phyloP scores from a whole-genome alignment of 1,140 invertebrate genomes.

The Drosophila serrata region DNA sequence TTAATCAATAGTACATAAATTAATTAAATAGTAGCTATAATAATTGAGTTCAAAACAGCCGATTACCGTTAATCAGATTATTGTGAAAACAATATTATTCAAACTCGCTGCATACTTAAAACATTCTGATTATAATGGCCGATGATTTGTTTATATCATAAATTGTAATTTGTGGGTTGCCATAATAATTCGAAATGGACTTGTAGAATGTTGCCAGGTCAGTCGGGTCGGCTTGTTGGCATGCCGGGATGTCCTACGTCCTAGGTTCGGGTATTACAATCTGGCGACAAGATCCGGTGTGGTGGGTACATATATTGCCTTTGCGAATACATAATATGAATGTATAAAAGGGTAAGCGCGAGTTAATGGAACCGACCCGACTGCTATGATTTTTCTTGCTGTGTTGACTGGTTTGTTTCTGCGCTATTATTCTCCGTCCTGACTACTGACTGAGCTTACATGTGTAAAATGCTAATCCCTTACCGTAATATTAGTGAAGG shows the following conservation, averaged over 20 bases:
- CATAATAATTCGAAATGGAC: slow-evolving; percentile 60
- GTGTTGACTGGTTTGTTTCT: background rate
- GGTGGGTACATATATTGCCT: slow-evolving; percentile 23
- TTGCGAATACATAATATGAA: slow-evolving; percentile 40
- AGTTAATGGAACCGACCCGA: slow-evolving; percentile 19
- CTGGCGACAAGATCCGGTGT: slow-evolving; percentile 9
- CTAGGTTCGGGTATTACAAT: slow-evolving; percentile 19
- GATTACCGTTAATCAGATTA: slow-evolving; percentile 4
- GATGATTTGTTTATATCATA: slow-evolving; percentile 49
- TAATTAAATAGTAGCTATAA: slow-evolving; percentile 19
- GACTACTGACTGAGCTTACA: slow-evolving; percentile 65
- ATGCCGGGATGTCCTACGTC: slow-evolving; percentile 10
- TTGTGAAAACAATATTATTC: slow-evolving; percentile 16
- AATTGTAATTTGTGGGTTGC: slow-evolving; percentile 66
- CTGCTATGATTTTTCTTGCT: slow-evolving; percentile 9
- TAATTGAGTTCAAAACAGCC: slow-evolving; percentile 10
- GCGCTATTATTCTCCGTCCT: slow-evolving; percentile 5
- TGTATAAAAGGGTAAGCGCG: slow-evolving; percentile 26
- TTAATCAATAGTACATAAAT: slow-evolving; percentile 25
- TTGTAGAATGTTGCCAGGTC: slow-evolving; percentile 50
- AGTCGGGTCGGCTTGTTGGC: slow-evolving; percentile 5
- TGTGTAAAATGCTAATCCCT: slow-evolving; percentile 65
- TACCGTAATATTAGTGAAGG: slow-evolving; percentile 28
- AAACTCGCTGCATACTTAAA: slow-evolving; percentile 43
- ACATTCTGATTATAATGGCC: slow-evolving; percentile 65